Evolutionary conservation across 2,888 invertebrate genomes (phyloP), one percentile per base, ranked within the genome.

Genomic region (Dorcus parallelipipedus): DNA sequence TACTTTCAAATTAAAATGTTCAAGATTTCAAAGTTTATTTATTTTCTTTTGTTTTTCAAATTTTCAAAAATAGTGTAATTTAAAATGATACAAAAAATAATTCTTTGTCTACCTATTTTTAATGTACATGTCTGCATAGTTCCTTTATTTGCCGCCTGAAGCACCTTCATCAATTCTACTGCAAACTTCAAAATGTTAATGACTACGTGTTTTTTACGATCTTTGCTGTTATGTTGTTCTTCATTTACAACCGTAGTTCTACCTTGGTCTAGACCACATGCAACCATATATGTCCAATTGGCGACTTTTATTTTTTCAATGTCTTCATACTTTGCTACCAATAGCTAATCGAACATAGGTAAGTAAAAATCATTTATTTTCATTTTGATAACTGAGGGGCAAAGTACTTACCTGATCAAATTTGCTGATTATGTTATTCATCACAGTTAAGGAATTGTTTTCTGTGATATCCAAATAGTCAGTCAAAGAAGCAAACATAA

Each of bases 251-350:
- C 86, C 69, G 84, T 83, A 57, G 88, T 82, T 52, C 87, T 82
- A 38, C 84, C 87, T 0, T 91, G 87, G 68, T 91, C 90, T 49
- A 97, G 81, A 0, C 97, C 97, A 71, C 94, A 93, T 1, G 96
- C 97, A 2, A 96, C 97, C 97, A 97, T 97, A 71, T 97, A 97
- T 0, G 97, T 97, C 84, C 93, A 93, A 59, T 95, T 95, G 49
- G 96, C 95, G 55, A 97, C 90, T 81, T 97, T 97, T 39, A 97
- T 97, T 79, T 97, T 97, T 77, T 98, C 97, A 7, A 98, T 89
- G 58, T 85, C 79, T 6, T 85, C 86, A 17, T 59, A 56, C 2
- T 56, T 52, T 5, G 41, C 20, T 38, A 56, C 38, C 43, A 53
- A 53, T 33, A 56, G 45, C 56, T 33, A 33, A 33, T 33, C 2